These are phyloP conservation scores for Nomada lathburiana DNA, from an alignment of 2,888 invertebrate genomes.

Conservation along the genomic window DNA sequence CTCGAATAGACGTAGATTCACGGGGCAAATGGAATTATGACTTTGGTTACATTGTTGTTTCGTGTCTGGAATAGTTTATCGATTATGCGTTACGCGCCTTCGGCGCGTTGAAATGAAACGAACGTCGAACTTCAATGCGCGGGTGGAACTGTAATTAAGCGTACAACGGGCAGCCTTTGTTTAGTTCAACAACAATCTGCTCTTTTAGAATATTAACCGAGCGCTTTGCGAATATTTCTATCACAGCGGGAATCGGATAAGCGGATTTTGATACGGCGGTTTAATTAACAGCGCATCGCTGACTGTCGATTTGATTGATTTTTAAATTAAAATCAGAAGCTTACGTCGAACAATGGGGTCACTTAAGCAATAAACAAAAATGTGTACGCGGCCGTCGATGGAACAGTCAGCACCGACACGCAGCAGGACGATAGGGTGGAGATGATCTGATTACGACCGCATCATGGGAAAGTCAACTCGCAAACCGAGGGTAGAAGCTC, in stretches of 20 bases:
- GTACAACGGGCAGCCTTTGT: not conserved
- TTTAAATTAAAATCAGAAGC: slow-evolving; percentile 1
- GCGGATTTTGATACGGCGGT: not conserved
- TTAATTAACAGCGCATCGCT: not conserved
- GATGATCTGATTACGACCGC: slow-evolving; percentile 80
- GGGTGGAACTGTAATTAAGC: not conserved
- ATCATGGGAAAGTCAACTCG: slow-evolving; percentile 83
- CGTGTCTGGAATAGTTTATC: not conserved
- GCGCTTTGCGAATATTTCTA: not conserved
- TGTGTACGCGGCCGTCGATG: slow-evolving; percentile 9
- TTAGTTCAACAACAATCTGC: too few species aligned
- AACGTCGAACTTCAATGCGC: not conserved
- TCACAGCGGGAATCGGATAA: not conserved
- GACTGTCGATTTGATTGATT: slow-evolving; percentile 37
- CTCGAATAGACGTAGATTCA: not conserved
- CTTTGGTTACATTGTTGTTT: not conserved
- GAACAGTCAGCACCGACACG: slow-evolving; percentile 28
- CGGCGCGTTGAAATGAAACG: not conserved
- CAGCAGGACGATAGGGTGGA: slow-evolving; percentile 54
- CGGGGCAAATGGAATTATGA: not conserved
- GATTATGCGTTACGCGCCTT: not conserved
- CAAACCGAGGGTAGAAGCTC: slow-evolving; percentile 69
- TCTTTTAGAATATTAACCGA: not conserved
- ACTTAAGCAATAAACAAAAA: slow-evolving; percentile 58
- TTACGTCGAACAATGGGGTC: slow-evolving; percentile 25